Percentiles rank a stretch among this genome's conserved stretches.
Conservation (phyloP, 2,113 vertebrate genomes). For the Dicaeum eximium region DNA sequence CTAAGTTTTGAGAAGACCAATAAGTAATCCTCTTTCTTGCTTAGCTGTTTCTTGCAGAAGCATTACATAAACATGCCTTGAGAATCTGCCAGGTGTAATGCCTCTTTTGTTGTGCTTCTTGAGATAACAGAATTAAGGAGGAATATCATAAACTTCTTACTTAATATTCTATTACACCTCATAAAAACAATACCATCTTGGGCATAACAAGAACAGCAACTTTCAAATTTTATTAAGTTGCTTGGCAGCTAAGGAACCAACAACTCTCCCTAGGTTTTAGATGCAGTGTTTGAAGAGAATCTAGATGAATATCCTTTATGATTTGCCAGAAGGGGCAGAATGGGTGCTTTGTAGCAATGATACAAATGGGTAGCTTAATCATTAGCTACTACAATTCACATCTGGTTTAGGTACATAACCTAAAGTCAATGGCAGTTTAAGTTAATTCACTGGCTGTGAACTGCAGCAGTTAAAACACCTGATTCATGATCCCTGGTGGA, state of each 20-base stretch:
- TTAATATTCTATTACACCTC: conserved; percentile 8
- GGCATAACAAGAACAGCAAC: neutral
- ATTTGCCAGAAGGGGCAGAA: neutral
- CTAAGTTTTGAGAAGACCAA: neutral
- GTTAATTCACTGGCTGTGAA: conserved; percentile 6
- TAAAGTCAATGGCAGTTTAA: neutral
- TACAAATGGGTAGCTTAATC: neutral
- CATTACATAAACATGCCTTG: neutral
- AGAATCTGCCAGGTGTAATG: neutral
- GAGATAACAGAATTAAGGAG: conserved; percentile 10
- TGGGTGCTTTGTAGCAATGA: neutral
- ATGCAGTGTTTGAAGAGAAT: neutral
- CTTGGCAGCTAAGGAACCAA: neutral
- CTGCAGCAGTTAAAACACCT: neutral
- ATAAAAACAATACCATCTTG: neutral
- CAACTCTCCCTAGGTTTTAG: neutral
- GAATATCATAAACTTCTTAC: neutral
- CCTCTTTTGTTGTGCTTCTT: neutral
- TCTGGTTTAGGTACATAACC: neutral
- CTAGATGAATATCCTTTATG: neutral
- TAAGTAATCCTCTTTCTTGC: neutral
- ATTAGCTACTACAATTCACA: neutral
- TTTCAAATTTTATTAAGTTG: neutral
- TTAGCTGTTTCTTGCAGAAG: neutral
- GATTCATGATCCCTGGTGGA: neutral